phyloP scores from a whole-genome alignment of 2,113 vertebrate genomes.

The Charina bottae region DNA sequence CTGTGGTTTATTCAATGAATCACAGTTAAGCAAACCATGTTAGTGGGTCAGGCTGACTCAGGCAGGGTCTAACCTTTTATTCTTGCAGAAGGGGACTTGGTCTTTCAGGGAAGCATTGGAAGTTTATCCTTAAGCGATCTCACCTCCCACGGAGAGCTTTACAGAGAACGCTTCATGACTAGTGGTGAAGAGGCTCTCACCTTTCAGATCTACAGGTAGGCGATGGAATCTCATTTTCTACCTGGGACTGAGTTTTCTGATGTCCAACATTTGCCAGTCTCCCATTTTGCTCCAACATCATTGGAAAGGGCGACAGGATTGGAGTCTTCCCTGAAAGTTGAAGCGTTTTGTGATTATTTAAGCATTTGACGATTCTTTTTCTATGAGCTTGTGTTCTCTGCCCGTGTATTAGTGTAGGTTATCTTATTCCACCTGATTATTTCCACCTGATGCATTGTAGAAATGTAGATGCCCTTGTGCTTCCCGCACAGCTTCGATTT shows the following conservation, averaged over 20 bases:
- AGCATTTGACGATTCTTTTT: no score
- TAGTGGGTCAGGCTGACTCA: not conserved
- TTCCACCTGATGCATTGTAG: no score
- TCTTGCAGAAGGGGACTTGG: constrained; percentile 86
- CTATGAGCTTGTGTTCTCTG: no score
- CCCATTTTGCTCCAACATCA: not conserved
- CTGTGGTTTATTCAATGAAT: not conserved
- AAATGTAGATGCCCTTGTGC: no score
- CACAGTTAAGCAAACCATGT: not conserved
- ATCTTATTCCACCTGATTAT: no score
- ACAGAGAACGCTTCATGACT: constrained; percentile 94
- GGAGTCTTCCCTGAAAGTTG: no score
- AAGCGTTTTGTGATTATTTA: no score
- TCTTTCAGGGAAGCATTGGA: constrained; percentile 91
- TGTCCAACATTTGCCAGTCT: not conserved
- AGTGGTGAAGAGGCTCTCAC: constrained; percentile 91
- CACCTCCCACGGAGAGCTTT: constrained; percentile 92
- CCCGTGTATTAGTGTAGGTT: no score
- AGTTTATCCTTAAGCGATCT: constrained; percentile 94
- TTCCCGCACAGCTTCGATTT: no score
- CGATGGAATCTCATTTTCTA: not conserved
- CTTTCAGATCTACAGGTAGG: constrained; percentile 91
- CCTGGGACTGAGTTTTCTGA: not conserved
- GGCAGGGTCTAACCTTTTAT: not conserved
- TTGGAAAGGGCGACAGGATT: no score